A percentile compares a stretch with the other conserved stretches of the same genome.
phyloP scores from a whole-genome alignment of 1,140 invertebrate genomes.

The Myzus persicae region DNA sequence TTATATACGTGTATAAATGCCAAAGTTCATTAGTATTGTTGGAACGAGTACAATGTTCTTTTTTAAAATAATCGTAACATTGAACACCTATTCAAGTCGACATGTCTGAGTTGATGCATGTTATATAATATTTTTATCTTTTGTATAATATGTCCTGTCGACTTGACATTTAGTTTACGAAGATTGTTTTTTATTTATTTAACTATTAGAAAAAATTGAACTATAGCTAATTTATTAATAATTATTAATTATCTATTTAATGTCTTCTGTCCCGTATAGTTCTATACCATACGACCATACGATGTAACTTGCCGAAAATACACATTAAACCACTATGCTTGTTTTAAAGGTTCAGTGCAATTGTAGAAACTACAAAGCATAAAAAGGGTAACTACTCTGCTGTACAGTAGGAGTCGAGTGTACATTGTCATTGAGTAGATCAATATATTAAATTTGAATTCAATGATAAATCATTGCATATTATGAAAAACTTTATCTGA shows the following conservation, averaged over 20 bases:
- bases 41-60: slow-evolving; percentile 43
- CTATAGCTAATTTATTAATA: background rate
- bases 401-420: too few relatives aligned
- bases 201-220: background rate
- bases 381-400: too few relatives aligned
- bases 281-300: too few relatives aligned
- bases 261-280: too few relatives aligned
- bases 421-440: too few relatives aligned
- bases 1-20: slow-evolving; percentile 11
- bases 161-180: background rate
- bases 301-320: too few relatives aligned
- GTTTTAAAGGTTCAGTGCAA: too few relatives aligned
- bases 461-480: too few relatives aligned
- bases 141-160: background rate
- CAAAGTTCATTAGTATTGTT: slow-evolving; percentile 53
- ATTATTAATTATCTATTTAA: background rate
- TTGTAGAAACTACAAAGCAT: too few relatives aligned
- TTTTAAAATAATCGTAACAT: slow-evolving; percentile 6
- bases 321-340: too few relatives aligned
- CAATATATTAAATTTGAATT: too few relatives aligned
- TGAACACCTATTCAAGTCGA: background rate
- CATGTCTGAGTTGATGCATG: background rate
- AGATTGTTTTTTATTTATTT: background rate
- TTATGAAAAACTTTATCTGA: too few relatives aligned
- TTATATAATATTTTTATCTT: slow-evolving; percentile 37